These are phyloP conservation scores for Diploptera punctata DNA, from an alignment of 2,888 invertebrate genomes.

Conservation along the genomic window DNA sequence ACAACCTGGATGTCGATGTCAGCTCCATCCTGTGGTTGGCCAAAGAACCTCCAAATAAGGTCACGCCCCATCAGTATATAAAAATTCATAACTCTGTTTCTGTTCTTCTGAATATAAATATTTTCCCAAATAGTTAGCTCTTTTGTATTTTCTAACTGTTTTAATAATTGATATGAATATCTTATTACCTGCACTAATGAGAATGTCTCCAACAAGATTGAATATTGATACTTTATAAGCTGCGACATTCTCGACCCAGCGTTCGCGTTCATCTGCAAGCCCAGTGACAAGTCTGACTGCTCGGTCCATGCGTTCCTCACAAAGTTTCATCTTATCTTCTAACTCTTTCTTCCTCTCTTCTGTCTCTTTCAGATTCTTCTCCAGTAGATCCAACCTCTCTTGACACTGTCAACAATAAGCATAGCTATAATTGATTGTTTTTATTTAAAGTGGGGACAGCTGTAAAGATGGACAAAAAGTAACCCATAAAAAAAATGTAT, in stretches of 20 bases:
- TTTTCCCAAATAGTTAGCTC: too few species aligned
- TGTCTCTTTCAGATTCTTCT: constrained; percentile 73
- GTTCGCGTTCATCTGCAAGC: constrained; percentile 70
- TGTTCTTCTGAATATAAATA: too few species aligned
- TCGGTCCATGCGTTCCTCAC: constrained; percentile 77
- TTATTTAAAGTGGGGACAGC: background rate
- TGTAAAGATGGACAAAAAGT: background rate
- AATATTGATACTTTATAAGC: constrained; percentile 61
- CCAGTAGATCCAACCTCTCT: constrained; percentile 55
- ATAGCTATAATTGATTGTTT: too few species aligned
- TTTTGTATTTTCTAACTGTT: too few species aligned
- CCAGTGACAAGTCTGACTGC: constrained; percentile 75
- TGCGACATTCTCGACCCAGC: constrained; percentile 75
- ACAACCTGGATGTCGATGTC: too few species aligned
- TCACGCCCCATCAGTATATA: too few species aligned
- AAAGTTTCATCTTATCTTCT: constrained; percentile 77
- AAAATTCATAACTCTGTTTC: too few species aligned
- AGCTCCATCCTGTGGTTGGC: too few species aligned
- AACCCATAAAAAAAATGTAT: too few species aligned
- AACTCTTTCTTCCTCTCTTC: constrained; percentile 73
- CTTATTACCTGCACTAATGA: constrained; percentile 63
- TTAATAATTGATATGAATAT: too few species aligned
- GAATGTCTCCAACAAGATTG: constrained; percentile 74
- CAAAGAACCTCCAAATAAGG: too few species aligned
- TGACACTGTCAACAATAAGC: background rate